A percentile compares a stretch with the other conserved stretches of the same genome.
These are phyloP conservation scores for Pipistrellus pygmaeus DNA, from an alignment of 2,797 vertebrate species.

Conservation along the genomic window DNA sequence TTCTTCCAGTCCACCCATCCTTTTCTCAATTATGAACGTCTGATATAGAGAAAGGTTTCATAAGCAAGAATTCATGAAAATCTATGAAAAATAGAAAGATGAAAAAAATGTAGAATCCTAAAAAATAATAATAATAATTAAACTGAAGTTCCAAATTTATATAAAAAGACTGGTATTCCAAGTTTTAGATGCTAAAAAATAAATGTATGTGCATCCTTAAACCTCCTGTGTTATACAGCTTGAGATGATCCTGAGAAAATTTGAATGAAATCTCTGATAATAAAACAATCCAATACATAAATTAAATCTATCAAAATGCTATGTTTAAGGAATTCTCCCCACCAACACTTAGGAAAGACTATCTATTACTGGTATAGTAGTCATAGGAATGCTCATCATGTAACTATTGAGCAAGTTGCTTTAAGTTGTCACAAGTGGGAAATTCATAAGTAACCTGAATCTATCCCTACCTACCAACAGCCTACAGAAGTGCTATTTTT, in stretches of 20 bases:
- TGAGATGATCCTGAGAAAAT: neutral
- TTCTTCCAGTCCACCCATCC: neutral
- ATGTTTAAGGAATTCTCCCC: neutral
- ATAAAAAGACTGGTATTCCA: conserved; percentile 2
- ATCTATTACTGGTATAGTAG: neutral
- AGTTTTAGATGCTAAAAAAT: neutral
- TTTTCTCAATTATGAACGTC: conserved; percentile 33
- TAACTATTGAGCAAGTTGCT: conserved; percentile 14
- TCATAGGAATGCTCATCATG: neutral
- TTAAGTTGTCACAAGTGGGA: neutral
- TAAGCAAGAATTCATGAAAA: conserved; percentile 35
- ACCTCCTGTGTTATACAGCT: neutral
- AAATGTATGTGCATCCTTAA: neutral
- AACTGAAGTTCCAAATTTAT: conserved; percentile 1
- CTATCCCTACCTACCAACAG: neutral
- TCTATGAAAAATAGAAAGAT: conserved; percentile 17
- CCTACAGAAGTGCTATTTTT: conserved; percentile 17
- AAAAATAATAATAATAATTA: conserved; percentile 8
- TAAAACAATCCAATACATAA: conserved; percentile 14
- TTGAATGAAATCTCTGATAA: neutral
- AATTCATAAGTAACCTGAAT: neutral
- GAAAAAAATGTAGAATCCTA: neutral
- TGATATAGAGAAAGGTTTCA: neutral
- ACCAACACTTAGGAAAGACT: neutral
- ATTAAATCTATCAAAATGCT: conserved; percentile 44